A percentile compares a stretch with the other conserved stretches of the same genome.
phyloP scores from a whole-genome alignment of 2,797 vertebrate species.

The Hybognathus amarus region DNA sequence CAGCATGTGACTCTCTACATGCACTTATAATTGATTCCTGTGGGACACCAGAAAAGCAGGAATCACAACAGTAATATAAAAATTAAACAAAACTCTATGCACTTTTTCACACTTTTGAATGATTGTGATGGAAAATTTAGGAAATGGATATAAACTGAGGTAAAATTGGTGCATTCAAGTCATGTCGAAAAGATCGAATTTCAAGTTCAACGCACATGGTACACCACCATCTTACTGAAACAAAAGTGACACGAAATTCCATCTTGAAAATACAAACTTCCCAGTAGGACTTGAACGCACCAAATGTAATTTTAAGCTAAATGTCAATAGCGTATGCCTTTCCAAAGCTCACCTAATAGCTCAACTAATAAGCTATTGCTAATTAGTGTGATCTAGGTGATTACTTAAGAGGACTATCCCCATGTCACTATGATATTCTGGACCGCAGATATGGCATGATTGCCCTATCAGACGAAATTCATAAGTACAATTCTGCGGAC shows the following conservation, averaged over 20 bases:
- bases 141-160: neutral
- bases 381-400: neutral
- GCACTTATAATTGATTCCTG: neutral
- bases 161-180: neutral
- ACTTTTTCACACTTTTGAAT: neutral
- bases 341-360: neutral
- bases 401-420: neutral
- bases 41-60: constrained; percentile 16
- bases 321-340: neutral
- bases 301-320: neutral
- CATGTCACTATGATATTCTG: neutral
- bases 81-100: neutral
- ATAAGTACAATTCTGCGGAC: neutral
- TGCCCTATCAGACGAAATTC: neutral
- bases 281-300: too few species aligned
- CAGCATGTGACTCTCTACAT: constrained; percentile 27
- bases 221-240: too few species aligned
- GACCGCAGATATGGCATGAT: neutral
- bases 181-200: too few species aligned
- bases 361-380: neutral
- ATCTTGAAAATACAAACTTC: too few species aligned
- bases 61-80: neutral
- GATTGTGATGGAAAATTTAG: neutral
- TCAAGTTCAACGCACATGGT: too few species aligned
- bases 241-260: too few species aligned